These are phyloP conservation scores for Busseola fusca DNA, from an alignment of 2,888 invertebrate genomes.

Conservation along the genomic window DNA sequence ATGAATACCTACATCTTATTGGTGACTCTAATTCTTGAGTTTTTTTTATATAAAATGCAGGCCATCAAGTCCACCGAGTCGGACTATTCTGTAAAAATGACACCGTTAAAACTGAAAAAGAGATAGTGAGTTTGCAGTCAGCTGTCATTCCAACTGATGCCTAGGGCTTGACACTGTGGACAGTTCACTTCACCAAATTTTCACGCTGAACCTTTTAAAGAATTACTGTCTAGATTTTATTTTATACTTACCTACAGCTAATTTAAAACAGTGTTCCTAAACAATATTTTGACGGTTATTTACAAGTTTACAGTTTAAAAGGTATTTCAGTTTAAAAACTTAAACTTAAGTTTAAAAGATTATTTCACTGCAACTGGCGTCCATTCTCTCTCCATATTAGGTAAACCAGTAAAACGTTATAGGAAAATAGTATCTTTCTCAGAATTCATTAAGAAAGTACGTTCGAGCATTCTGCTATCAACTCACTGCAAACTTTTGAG, in stretches of 20 bases:
- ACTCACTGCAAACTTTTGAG: slow-evolving; percentile 15
- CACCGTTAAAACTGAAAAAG: neutral
- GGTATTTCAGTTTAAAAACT: neutral
- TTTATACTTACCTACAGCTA: too few species aligned
- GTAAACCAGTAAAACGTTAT: neutral
- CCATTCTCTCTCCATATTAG: neutral
- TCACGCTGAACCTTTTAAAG: too few species aligned
- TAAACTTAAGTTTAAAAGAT: neutral
- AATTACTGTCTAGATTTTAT: too few species aligned
- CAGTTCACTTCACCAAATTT: too few species aligned
- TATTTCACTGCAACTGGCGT: neutral
- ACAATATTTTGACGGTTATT: too few species aligned
- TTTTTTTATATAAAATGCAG: neutral
- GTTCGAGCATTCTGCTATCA: neutral
- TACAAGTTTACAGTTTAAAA: neutral
- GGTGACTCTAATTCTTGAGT: neutral
- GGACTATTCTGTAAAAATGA: neutral
- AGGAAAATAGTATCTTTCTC: neutral
- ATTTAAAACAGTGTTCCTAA: too few species aligned
- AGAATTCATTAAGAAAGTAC: slow-evolving; percentile 11
- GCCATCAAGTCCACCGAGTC: neutral
- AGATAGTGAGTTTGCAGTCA: neutral
- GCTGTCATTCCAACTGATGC: neutral
- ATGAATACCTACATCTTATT: neutral
- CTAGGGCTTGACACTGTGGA: neutral